Percentiles rank a stretch among this genome's conserved stretches.
Evolutionary conservation across 2,888 invertebrate species (phyloP).

Genomic region (Epicampocera succincta): DNA sequence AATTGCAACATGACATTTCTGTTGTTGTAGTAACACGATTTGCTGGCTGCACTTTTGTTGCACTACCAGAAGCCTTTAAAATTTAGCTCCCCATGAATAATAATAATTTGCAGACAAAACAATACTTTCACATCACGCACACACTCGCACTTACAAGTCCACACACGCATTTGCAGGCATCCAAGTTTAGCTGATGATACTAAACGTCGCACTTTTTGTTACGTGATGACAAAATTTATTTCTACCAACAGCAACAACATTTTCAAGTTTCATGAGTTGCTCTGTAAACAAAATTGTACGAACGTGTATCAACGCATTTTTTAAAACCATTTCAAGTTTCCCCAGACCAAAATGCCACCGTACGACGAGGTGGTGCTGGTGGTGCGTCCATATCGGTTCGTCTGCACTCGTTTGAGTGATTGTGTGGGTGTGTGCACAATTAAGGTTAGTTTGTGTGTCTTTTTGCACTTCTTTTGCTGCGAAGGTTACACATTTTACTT

Average conservation of each 20-base stretch:
- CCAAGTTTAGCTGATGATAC: not conserved
- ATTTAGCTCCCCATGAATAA: too few relatives aligned
- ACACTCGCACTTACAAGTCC: not conserved
- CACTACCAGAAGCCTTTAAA: too few relatives aligned
- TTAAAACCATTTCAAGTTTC: conserved; percentile 31
- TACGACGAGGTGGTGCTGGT: not conserved
- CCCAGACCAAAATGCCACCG: conserved; percentile 1
- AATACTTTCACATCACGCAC: not conserved
- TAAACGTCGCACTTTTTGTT: conserved; percentile 9
- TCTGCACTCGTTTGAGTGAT: not conserved
- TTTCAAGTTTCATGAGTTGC: conserved; percentile 44
- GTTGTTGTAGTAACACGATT: not conserved
- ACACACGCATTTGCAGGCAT: not conserved
- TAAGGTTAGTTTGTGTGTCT: conserved; percentile 6
- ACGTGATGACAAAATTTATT: conserved; percentile 49
- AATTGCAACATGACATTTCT: conserved; percentile 24
- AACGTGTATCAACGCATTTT: conserved; percentile 48
- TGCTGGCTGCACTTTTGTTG: conserved; percentile 21
- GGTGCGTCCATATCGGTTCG: not conserved
- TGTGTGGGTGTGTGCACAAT: conserved; percentile 20
- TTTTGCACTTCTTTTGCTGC: conserved; percentile 4
- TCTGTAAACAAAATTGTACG: conserved; percentile 32
- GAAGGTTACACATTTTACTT: conserved; percentile 56
- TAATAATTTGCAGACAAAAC: too few relatives aligned
- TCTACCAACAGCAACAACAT: conserved; percentile 12